Evolutionary conservation across 2,888 invertebrate species (phyloP).

Genomic region (Parnassius glacialis): DNA sequence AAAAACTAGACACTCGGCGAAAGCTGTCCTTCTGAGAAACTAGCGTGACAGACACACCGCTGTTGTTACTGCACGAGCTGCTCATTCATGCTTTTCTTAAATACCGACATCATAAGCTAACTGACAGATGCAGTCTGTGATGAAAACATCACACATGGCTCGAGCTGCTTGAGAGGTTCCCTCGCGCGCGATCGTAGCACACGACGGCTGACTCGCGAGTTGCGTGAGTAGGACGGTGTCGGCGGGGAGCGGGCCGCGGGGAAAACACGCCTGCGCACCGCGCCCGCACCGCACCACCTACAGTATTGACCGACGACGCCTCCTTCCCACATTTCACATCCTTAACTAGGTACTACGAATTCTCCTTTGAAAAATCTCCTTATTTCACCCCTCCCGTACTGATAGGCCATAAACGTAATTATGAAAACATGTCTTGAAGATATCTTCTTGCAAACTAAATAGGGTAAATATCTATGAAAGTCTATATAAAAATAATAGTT

Average conservation of each 20-base stretch:
- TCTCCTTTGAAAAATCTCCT: conserved; percentile 76
- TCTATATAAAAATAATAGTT: too few species aligned
- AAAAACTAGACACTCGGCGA: conserved; percentile 72
- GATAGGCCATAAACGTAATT: conserved; percentile 53
- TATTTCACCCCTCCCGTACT: conserved; percentile 66
- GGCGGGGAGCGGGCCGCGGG: conserved; percentile 45
- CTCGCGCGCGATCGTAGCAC: conserved; percentile 73
- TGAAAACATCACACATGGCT: conserved; percentile 77
- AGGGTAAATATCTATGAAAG: not conserved
- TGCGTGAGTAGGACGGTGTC: conserved; percentile 67
- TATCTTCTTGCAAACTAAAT: not conserved
- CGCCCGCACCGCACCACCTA: conserved; percentile 73
- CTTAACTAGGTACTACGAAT: conserved; percentile 76
- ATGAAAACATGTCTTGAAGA: conserved; percentile 19
- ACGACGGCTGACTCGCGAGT: conserved; percentile 77
- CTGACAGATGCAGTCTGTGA: conserved; percentile 63
- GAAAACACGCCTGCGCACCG: conserved; percentile 41
- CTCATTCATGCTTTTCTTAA: conserved; percentile 58
- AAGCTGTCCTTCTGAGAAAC: conserved; percentile 54
- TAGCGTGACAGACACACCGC: conserved; percentile 38
- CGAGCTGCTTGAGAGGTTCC: conserved; percentile 48
- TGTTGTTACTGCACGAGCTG: conserved; percentile 40
- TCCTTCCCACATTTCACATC: conserved; percentile 78
- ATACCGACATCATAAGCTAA: conserved; percentile 44
- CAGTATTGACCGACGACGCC: conserved; percentile 81